Evolutionary conservation across 2,888 invertebrate species (phyloP), one percentile per base, ranked within the genome.

Genomic region (Megalurothrips usitatus): DNA sequence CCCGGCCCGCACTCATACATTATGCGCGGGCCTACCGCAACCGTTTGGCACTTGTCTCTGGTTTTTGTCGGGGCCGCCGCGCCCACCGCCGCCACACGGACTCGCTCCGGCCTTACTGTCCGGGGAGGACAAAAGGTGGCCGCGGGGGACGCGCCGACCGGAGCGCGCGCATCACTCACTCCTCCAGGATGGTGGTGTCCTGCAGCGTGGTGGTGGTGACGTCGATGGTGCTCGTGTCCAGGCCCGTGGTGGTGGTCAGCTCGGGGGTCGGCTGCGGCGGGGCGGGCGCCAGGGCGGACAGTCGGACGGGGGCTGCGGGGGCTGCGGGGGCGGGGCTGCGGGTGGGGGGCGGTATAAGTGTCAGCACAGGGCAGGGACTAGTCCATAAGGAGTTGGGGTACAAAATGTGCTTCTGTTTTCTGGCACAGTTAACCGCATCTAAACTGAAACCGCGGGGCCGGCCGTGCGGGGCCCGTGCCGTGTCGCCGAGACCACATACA

Each of bases 151-250:
- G 34, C 2, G 34, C 34, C 6, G 34, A 43, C 34, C 34, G 6
- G 34, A 43, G 34, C 34, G 34, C 19, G 10, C 11, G 17, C 11
- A 6, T 1, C n/a, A 75, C 68, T 75, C 12, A 75, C 68, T 75
- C 68, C 23, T 75, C 68, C 68, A 23, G 68, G 23, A 75, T 23
- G 68, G 68, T 75, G 68, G 68, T 75, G 68, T 75, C 68, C 68
- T 75, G 68, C 68, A 75, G 68, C 23, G 68, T 75, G 26, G 68
- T 75, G 68, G 68, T 75, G 26, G 26, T 23, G 23, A 26, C 68
- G 68, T 75, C 68, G 23, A 26, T 12, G 68, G 68, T 75, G 23
- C 23, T 26, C 23, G 68, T 26, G 68, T 75, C 68, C 23, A 75
- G 23, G 23, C 68, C 68, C 8, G 23, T 75, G 68, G 68, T 75